These are phyloP conservation scores for Muntiacus muntjak DNA, from an alignment of 2,113 vertebrate species.

Conservation along the genomic window DNA sequence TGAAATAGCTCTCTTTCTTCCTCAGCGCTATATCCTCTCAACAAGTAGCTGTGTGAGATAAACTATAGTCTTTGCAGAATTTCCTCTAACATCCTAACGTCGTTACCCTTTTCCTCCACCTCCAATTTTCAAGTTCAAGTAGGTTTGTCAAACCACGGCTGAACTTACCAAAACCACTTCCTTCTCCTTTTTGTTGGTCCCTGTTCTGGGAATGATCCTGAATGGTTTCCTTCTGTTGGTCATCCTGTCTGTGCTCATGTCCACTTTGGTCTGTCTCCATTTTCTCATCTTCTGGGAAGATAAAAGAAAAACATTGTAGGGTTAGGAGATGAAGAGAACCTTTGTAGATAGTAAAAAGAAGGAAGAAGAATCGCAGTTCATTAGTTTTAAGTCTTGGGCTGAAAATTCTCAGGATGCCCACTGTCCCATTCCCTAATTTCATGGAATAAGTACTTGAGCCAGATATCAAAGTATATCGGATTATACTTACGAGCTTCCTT, in stretches of 20 bases:
- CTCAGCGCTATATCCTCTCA: background rate
- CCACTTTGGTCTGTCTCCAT: slow-evolving; percentile 31
- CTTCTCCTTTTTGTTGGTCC: slow-evolving; percentile 42
- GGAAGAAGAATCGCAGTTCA: background rate
- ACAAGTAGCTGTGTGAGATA: slow-evolving; percentile 12
- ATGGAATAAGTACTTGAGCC: background rate
- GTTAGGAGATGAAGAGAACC: background rate
- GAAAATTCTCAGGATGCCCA: background rate
- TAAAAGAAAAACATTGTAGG: slow-evolving; percentile 43
- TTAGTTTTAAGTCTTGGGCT: background rate
- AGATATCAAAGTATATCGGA: background rate
- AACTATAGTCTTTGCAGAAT: background rate
- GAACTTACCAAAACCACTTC: slow-evolving; percentile 67
- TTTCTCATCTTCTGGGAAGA: slow-evolving; percentile 59
- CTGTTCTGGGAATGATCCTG: slow-evolving; percentile 45
- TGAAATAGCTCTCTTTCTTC: background rate
- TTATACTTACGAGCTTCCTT: slow-evolving; percentile 52
- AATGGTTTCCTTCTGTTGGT: slow-evolving; percentile 47
- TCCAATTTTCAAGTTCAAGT: background rate
- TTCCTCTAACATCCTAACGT: background rate
- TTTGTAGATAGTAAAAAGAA: background rate
- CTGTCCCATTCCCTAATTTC: background rate
- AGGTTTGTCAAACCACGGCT: slow-evolving; percentile 13
- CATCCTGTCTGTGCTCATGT: slow-evolving; percentile 44
- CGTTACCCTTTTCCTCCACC: background rate